phyloP scores from a whole-genome alignment of 2,113 vertebrate genomes.

The Ptychochromis oligacanthus region DNA sequence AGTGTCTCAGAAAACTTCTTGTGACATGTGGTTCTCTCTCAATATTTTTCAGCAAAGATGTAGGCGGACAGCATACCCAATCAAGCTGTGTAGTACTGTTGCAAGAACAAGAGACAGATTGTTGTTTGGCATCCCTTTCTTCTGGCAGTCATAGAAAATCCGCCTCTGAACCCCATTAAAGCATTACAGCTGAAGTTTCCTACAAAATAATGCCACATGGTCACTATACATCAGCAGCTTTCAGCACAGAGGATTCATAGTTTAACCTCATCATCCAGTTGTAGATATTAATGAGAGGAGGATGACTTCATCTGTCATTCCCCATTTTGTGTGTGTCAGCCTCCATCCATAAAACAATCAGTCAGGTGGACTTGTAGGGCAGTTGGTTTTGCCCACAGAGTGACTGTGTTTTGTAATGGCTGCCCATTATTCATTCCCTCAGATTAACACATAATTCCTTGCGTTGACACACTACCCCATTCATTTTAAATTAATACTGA shows the following conservation, averaged over 20 bases:
- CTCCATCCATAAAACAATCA: constrained; percentile 67
- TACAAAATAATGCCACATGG: neutral
- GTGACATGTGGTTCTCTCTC: constrained; percentile 60
- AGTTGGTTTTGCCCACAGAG: constrained; percentile 40
- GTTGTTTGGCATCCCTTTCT: constrained; percentile 39
- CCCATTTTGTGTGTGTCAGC: constrained; percentile 64
- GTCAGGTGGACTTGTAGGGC: constrained; percentile 55
- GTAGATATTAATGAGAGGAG: constrained; percentile 70
- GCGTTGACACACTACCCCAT: constrained; percentile 59
- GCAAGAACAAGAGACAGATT: constrained; percentile 32
- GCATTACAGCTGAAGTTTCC: constrained; percentile 9
- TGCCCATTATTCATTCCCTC: constrained; percentile 65
- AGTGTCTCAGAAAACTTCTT: constrained; percentile 59
- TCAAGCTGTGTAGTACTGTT: constrained; percentile 38
- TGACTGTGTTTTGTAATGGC: constrained; percentile 60
- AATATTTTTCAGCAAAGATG: constrained; percentile 49
- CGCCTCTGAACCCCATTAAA: constrained; percentile 25
- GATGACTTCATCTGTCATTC: constrained; percentile 67
- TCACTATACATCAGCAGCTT: neutral
- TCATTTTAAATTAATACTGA: constrained; percentile 68
- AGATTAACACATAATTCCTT: constrained; percentile 63
- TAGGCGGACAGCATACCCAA: constrained; percentile 51
- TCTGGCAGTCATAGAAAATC: constrained; percentile 34
- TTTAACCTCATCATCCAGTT: constrained; percentile 68
- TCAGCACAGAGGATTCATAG: constrained; percentile 13